Evolutionary conservation across 2,888 invertebrate genomes (phyloP).

Genomic region (Eulithis prunata): DNA sequence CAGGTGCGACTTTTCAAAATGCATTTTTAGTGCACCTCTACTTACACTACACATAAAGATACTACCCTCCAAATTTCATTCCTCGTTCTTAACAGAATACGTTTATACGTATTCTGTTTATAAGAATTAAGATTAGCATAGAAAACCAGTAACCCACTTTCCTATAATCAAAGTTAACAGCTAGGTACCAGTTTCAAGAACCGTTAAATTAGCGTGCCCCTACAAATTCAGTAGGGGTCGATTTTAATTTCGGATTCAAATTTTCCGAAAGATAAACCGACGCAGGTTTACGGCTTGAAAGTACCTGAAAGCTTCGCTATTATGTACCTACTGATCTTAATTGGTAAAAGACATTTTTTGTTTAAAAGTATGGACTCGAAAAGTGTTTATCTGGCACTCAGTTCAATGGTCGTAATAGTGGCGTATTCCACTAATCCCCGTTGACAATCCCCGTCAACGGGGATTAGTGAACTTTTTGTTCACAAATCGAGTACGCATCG

Average conservation of each 20-base stretch:
- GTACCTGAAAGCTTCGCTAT: slow-evolving; percentile 30
- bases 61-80: too few relatives aligned
- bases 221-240: slow-evolving; percentile 55
- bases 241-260: slow-evolving; percentile 63
- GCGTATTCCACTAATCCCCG: too few relatives aligned
- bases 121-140: slow-evolving; percentile 29
- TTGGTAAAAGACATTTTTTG: slow-evolving; percentile 1
- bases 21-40: too few relatives aligned
- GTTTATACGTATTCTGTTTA: slow-evolving; percentile 12
- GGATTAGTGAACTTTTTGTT: too few relatives aligned
- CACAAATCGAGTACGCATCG: too few relatives aligned
- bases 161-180: slow-evolving; percentile 41
- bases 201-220: slow-evolving; percentile 56
- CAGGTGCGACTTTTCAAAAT: too few relatives aligned
- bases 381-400: too few relatives aligned
- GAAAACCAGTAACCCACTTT: slow-evolving; percentile 38
- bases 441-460: too few relatives aligned
- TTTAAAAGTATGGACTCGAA: too few relatives aligned
- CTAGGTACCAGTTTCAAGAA: slow-evolving; percentile 47
- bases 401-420: too few relatives aligned
- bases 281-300: slow-evolving; percentile 54
- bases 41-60: too few relatives aligned
- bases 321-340: neutral
- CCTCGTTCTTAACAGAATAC: too few relatives aligned
- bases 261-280: slow-evolving; percentile 73